Evolutionary conservation across 2,113 vertebrate genomes (phyloP), one percentile per base, ranked within the genome.

Genomic region (Macquaria australasica): DNA sequence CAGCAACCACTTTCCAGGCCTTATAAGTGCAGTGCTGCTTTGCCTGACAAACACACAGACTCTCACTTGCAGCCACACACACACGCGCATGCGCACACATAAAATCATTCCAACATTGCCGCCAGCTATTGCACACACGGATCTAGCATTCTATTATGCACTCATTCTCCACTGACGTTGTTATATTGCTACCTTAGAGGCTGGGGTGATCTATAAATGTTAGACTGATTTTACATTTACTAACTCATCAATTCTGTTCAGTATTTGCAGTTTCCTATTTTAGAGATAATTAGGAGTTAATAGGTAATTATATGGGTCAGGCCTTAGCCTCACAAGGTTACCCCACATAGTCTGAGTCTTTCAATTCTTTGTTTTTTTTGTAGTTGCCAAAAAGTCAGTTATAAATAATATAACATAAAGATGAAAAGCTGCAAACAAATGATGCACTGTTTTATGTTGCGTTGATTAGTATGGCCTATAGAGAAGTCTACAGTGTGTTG

Each of bases 21-120:
- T 91, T 96, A 94, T 96, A 94, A 92, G 95, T 90, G 82, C 95
- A 91, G 51, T 9, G 70, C 85, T 80, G 77, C 91, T 91, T 93
- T 88, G 75, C 82, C 80, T 86, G 67, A 81, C 84, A 85, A 88
- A 90, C 84, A 56, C 82, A 82, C 87, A 70, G 76, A 82, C 87
- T 81, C 64, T 15, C 71, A 74, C 77, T 81, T 63, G 83, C 74
- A 90, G 79, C 63, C 39, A 12, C 74, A 58, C 84, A 59, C 39
- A 12, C 74, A 58, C 84, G 56, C 21, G 16, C 82, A 50, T 58
- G 62, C 50, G 6, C 71, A 39, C 73, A 59, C 81, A 50, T 53
- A 85, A 85, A 90, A 81, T 70, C 80, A 85, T 84, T 88, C 74
- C 81, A 58, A 59, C 48, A 37, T 73, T 53, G 82, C 82, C 91